Evolutionary conservation across 2,113 vertebrate genomes (phyloP).

Genomic region (Tricholaema leucomelas): DNA sequence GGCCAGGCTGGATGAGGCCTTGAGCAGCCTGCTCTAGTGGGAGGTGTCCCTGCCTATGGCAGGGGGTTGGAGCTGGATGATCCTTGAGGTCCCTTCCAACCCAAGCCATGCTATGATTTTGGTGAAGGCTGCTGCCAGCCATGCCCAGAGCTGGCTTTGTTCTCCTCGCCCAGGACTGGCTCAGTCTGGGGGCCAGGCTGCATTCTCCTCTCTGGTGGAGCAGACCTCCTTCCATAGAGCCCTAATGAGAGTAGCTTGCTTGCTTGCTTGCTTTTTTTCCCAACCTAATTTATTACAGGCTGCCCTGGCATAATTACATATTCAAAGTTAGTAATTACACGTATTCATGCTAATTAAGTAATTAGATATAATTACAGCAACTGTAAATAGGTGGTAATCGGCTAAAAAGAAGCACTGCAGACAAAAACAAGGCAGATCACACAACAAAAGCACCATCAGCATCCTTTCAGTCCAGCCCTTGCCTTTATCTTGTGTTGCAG

Average conservation of each 20-base stretch:
- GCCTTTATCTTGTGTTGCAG: constrained; percentile 35
- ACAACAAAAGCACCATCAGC: constrained; percentile 58
- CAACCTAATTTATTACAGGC: constrained; percentile 61
- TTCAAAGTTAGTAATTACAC: constrained; percentile 72
- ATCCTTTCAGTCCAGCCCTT: constrained; percentile 33
- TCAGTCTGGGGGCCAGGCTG: not conserved
- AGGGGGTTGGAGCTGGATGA: no score
- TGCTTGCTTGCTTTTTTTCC: no score
- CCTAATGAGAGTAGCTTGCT: constrained; percentile 23
- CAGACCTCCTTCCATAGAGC: constrained; percentile 39
- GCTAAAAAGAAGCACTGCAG: constrained; percentile 69
- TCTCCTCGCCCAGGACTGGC: constrained; percentile 17
- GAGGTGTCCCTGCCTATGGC: no score
- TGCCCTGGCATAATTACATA: constrained; percentile 70
- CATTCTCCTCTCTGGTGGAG: constrained; percentile 36
- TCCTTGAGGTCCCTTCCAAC: no score
- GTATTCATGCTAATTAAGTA: constrained; percentile 78
- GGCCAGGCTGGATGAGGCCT: no score
- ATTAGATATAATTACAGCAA: constrained; percentile 75
- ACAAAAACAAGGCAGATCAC: constrained; percentile 62
- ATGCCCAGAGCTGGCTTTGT: not conserved
- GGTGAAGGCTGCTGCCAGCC: not conserved
- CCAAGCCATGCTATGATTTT: not conserved
- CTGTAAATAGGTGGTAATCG: constrained; percentile 76
- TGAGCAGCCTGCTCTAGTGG: no score